A percentile compares a stretch with the other conserved stretches of the same genome.
These are phyloP conservation scores for Heliothis peltigera DNA, from an alignment of 2,888 invertebrate species.

Conservation along the genomic window DNA sequence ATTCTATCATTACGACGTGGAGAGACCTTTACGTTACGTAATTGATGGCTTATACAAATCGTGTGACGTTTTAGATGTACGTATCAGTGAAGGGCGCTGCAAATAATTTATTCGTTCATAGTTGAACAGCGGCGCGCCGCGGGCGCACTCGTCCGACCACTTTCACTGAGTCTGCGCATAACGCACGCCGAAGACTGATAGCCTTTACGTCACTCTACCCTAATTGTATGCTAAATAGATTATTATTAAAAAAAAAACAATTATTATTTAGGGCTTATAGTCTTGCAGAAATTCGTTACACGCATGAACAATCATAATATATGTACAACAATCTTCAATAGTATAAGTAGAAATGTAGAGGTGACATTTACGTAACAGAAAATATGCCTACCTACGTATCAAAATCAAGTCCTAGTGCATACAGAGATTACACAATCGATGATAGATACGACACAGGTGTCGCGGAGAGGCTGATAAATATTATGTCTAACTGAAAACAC, in stretches of 20 bases:
- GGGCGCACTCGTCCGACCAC: constrained; percentile 56
- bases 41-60: constrained; percentile 43
- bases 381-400: constrained; percentile 17
- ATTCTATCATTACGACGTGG: background rate
- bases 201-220: constrained; percentile 43
- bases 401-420: constrained; percentile 19
- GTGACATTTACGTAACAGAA: constrained; percentile 36
- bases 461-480: constrained; percentile 50
- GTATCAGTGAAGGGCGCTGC: constrained; percentile 59
- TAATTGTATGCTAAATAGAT: constrained; percentile 33
- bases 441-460: constrained; percentile 56
- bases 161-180: constrained; percentile 60
- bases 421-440: constrained; percentile 42
- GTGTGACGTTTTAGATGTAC: constrained; percentile 34
- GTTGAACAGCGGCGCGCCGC: constrained; percentile 38
- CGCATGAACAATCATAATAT: too few relatives aligned
- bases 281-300: too few relatives aligned
- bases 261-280: too few relatives aligned
- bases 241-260: too few relatives aligned
- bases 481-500: constrained; percentile 42
- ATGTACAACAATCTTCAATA: background rate
- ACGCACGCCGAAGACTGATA: constrained; percentile 49
- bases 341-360: constrained; percentile 18
- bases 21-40: constrained; percentile 45
- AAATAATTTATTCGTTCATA: constrained; percentile 56